Evolutionary conservation across 2,797 vertebrate genomes (phyloP), one percentile per base, ranked within the genome.

Genomic region (Podarcis siculus): DNA sequence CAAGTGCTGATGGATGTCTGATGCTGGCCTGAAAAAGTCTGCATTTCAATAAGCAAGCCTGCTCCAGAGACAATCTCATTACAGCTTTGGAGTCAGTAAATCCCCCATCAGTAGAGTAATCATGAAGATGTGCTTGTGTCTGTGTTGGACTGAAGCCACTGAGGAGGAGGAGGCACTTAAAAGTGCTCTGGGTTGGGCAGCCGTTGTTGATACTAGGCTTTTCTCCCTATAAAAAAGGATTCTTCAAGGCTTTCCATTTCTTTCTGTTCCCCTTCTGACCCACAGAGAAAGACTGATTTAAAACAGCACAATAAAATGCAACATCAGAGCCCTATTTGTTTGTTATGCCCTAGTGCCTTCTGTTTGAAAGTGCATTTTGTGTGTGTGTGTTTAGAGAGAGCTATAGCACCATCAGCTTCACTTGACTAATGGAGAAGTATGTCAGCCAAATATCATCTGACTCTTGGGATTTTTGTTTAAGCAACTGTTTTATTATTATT

Each of bases 51-150:
- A 13, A 69, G 27, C 83, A 91, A 90, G 79, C 93, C 39, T 5
- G 79, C 90, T 92, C 80, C 86, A 6, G 3, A 32, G 87, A n/a
- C 87, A 82, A 89, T 92, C 93, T 90, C 88, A 5, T 93, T 69
- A 79, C 35, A 39, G 10, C 55, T 17, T 66, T 15, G 5, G 39
- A 73, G 69, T 75, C 91, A 80, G 87, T 87, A 49, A 49, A 91
- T 79, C 87, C n/a, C 86, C 35, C 66, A 13, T 69, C 19, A 3
- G 88, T 85, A 83, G 79, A 75, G 91, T 77, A 89, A 87, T 93
- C 79, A 32, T 82, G 27, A 23, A 19, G 90, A 83, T 93, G 80
- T 27, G 61, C 27, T 69, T 66, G 90, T 67, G 86, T 86, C 90
- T 45, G 81, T 39, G 58, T 3, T 42, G 90, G 89, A 91, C 79